Evolutionary conservation across 2,888 invertebrate genomes (phyloP), one percentile per base, ranked within the genome.

Genomic region (Calephelis perditalis): DNA sequence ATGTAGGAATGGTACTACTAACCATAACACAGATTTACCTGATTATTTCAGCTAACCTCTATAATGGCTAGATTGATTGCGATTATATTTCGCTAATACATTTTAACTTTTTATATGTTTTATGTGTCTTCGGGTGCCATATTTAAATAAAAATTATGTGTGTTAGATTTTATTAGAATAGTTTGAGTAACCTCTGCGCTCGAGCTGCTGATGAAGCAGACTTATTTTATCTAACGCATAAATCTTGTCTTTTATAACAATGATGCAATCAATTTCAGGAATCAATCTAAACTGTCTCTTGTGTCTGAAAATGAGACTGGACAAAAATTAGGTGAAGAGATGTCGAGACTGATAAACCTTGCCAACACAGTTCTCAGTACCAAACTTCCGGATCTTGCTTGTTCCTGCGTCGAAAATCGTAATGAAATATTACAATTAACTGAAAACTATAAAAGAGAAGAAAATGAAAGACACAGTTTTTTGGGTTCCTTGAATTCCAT

Each of bases 301-400:
- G 73, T 77, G n/a, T 72, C 80, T 55, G 85, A 86, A 70, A 75
- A 75, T 59, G 86, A 87, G 58, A 73, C 77, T 40, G 70, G 77
- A 5, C 75, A 78, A 59, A 89, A 88, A 71, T 77, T 90, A 37
- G 79, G 79, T 4, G 86, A 87, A 72, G 89, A 90, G 78, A 86
- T 89, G 74, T 75, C 86, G 54, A 79, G 89, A 73, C 72, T 90
- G 67, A 87, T 87, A 63, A 86, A 80, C 79, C 89, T 90, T 84
- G 89, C 90, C 84, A 89, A 83, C 69, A 84, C 89, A 59, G 87
- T 90, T 60, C 79, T 90, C 36, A 80, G 83, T 71, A 90, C 88
- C 9, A 87, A 87, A 70, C 68, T 90, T 55, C 89, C 89, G 7
- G 88, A 89, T 73, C 84, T 90, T 68, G 75, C 83, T 37, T 84